Evolutionary conservation across 64 coral and sea anemone genomes (phyloP), one percentile per base, ranked within the genome.

Genomic region (Pachyseris speciosa): DNA sequence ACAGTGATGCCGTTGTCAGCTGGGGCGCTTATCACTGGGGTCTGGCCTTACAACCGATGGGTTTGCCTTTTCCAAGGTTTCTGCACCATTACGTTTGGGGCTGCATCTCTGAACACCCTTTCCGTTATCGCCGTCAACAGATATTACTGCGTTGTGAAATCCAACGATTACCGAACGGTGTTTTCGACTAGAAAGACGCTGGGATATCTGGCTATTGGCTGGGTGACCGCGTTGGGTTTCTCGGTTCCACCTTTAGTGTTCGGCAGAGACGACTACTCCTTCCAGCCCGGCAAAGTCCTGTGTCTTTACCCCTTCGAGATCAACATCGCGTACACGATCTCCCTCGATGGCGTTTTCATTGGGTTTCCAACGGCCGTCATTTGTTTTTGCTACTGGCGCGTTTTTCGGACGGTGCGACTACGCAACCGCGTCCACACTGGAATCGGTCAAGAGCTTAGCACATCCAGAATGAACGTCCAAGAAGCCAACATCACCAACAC

Each of bases 131-230:
- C 95, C 0, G 22, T 98, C 0, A 98, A 98, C 57, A 83, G 95
- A 25, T 98, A 90, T 50, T 94, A 94, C 86, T 87, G 95, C 26
- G 91, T 98, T 20, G 95, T 98, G 6, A 98, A 91, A 73, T 16
- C 91, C 24, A 98, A 91, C 13, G 67, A 89, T 2, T 98, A 98
- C 74, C 89, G 80, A 5, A 94, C 34, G 1, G 50, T 98, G 22
- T 98, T 98, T 48, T 80, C 58, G 0, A 90, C 69, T 1, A 91
- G 72, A 27, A 87, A 84, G 26, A 87, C 95, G 1, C 76, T 94
- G 4, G 48, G 49, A 3, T 84, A 80, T 44, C 41, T 98, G 2
- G 45, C 79, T 11, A 27, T 90, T 29, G 86, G 43, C 12, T 39
- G 89, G 74, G 1, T 91, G 6, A 60, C 50, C 33, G 78, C 45